Conservation (phyloP, 2,888 invertebrate species). For the Cerceris rybyensis region DNA sequence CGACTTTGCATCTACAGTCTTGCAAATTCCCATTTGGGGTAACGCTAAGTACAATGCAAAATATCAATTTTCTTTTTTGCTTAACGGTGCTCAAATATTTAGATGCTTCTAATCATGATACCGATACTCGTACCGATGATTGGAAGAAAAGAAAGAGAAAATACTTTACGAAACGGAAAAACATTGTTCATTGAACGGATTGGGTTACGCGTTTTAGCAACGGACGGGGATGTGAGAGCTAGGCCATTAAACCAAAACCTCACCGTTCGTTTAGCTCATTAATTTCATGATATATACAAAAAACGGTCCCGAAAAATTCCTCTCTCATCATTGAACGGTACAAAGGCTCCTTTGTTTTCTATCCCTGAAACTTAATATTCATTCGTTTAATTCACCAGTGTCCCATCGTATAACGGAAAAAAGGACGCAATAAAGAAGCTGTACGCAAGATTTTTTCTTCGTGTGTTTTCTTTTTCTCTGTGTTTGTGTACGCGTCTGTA, state of each 20-base stretch:
- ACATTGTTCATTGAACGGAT: constrained; percentile 43
- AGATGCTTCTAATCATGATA: constrained; percentile 51
- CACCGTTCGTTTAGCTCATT: constrained; percentile 38
- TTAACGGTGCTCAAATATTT: constrained; percentile 56
- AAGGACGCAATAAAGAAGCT: constrained; percentile 2
- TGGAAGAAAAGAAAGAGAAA: constrained; percentile 36
- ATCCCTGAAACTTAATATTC: constrained; percentile 2
- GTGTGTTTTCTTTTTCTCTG: constrained; percentile 19
- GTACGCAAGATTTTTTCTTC: constrained; percentile 6
- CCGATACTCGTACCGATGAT: constrained; percentile 47
- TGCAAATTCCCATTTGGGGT: constrained; percentile 50
- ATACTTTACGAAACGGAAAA: constrained; percentile 27
- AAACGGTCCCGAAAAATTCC: constrained; percentile 40
- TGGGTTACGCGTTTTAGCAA: constrained; percentile 57
- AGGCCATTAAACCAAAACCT: constrained; percentile 58
- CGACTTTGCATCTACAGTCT: constrained; percentile 61
- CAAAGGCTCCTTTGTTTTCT: constrained; percentile 7
- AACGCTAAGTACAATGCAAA: constrained; percentile 60
- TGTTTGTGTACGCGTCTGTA: constrained; percentile 26
- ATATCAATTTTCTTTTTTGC: constrained; percentile 41
- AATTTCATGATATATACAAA: constrained; percentile 60
- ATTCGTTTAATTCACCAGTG: constrained; percentile 9
- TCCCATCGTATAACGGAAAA: constrained; percentile 33
- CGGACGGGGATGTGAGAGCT: constrained; percentile 59
- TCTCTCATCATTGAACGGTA: constrained; percentile 28